A percentile compares a stretch with the other conserved stretches of the same genome.
phyloP scores from a whole-genome alignment of 92 coral and sea anemone genomes.

The Desmophyllum pertusum region DNA sequence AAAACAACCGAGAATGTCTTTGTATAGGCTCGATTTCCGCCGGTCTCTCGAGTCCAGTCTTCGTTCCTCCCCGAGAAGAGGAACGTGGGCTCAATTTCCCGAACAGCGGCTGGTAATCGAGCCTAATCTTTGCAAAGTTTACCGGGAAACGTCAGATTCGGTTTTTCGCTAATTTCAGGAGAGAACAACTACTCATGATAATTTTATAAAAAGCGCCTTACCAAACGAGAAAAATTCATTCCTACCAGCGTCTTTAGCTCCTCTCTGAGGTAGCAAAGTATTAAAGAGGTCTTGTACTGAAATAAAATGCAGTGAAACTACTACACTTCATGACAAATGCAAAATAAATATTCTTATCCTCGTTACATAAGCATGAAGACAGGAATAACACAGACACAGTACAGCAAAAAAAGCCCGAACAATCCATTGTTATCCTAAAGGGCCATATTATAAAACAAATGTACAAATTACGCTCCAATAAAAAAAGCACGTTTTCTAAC shows the following conservation, averaged over 20 bases:
- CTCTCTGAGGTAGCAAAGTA: not conserved
- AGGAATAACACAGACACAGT: not conserved
- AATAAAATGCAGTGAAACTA: not conserved
- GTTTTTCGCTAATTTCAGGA: not conserved
- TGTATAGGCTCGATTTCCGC: no score
- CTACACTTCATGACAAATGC: not conserved
- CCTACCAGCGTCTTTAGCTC: not conserved
- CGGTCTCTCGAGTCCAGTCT: no score
- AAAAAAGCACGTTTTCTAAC: not conserved
- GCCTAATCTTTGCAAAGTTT: not conserved
- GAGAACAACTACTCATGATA: not conserved
- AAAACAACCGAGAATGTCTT: not conserved
- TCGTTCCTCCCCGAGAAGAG: no score
- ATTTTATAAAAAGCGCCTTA: not conserved
- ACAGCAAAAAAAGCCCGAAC: not conserved
- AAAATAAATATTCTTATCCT: not conserved
- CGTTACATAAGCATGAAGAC: not conserved
- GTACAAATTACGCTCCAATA: not conserved
- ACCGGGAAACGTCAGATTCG: not conserved
- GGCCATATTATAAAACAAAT: constrained; percentile 10
- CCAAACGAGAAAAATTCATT: not conserved
- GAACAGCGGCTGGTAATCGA: no score
- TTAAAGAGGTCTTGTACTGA: not conserved
- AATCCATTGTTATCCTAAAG: not conserved
- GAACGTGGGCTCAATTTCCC: no score